phyloP scores from a whole-genome alignment of 2,797 vertebrate genomes.

The Ispidina picta region DNA sequence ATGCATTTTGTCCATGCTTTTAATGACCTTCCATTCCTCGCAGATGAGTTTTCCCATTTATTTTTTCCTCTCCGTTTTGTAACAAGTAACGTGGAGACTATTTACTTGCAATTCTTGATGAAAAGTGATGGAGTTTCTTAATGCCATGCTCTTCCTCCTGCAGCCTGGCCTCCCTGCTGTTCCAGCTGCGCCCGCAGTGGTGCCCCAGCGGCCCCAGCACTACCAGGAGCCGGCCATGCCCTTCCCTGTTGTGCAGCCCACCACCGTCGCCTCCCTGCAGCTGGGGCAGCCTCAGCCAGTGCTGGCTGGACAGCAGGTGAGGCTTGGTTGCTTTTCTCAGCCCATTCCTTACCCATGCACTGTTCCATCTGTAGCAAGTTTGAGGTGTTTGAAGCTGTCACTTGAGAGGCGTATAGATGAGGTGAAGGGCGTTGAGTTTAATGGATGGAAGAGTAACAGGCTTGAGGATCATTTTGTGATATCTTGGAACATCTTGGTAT shows the following conservation, averaged over 20 bases:
- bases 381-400: background rate
- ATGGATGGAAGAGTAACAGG: background rate
- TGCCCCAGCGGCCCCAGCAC: constrained; percentile 67
- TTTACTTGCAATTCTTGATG: background rate
- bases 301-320: constrained; percentile 79
- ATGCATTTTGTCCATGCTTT: fast-evolving
- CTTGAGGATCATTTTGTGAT: no score
- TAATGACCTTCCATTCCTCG: background rate
- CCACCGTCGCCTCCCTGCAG: constrained; percentile 68
- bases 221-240: constrained; percentile 76
- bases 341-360: fast-evolving
- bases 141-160: background rate
- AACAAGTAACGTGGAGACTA: fast-evolving
- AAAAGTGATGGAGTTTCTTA: background rate
- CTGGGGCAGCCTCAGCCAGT: constrained; percentile 63
- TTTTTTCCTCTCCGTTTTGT: background rate
- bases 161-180: constrained; percentile 72
- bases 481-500: background rate
- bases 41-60: background rate
- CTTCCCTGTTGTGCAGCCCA: constrained; percentile 72
- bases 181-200: constrained; percentile 25
- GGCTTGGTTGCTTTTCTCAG: background rate
- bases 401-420: background rate
- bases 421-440: background rate
- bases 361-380: background rate